Conservation (phyloP, 2,113 vertebrate genomes). For the Periophthalmodon schlosseri region DNA sequence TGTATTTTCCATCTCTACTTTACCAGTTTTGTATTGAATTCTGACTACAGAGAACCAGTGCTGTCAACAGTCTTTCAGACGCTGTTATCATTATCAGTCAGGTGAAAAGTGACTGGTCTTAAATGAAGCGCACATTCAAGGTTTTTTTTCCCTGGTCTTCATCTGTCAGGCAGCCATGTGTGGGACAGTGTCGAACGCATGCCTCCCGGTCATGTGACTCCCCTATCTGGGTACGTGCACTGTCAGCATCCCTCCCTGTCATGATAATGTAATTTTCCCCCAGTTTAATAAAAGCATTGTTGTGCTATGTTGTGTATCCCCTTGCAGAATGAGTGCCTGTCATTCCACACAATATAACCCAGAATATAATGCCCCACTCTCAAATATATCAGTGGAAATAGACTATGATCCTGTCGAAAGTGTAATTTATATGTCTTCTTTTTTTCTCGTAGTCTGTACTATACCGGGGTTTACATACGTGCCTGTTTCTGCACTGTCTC, state of each 20-base stretch:
- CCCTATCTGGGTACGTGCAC: constrained; percentile 47
- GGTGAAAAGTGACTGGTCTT: constrained; percentile 24
- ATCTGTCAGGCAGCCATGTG: constrained; percentile 16
- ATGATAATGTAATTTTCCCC: constrained; percentile 44
- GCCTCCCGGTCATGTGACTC: constrained; percentile 34
- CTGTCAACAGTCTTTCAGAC: constrained; percentile 2
- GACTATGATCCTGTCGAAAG: constrained; percentile 17
- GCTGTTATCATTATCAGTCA: constrained; percentile 42
- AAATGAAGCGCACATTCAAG: constrained; percentile 32
- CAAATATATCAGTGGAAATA: constrained; percentile 35
- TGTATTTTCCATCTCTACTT: neutral
- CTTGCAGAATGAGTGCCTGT: constrained; percentile 30
- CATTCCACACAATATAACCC: constrained; percentile 31
- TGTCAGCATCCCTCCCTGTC: constrained; percentile 52
- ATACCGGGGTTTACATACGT: constrained; percentile 37
- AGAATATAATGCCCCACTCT: constrained; percentile 32
- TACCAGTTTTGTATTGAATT: neutral
- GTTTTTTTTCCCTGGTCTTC: constrained; percentile 12
- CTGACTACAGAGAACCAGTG: neutral
- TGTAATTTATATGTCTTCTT: constrained; percentile 38
- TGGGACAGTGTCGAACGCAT: constrained; percentile 19
- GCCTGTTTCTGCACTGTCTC: constrained; percentile 38
- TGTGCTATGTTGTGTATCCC: constrained; percentile 37
- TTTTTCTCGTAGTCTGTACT: neutral
- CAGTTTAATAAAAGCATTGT: constrained; percentile 42